Percentiles rank a stretch among this genome's conserved stretches.
These are phyloP conservation scores for Xenentodon cancila DNA, from an alignment of 2,797 vertebrate species.

Conservation along the genomic window DNA sequence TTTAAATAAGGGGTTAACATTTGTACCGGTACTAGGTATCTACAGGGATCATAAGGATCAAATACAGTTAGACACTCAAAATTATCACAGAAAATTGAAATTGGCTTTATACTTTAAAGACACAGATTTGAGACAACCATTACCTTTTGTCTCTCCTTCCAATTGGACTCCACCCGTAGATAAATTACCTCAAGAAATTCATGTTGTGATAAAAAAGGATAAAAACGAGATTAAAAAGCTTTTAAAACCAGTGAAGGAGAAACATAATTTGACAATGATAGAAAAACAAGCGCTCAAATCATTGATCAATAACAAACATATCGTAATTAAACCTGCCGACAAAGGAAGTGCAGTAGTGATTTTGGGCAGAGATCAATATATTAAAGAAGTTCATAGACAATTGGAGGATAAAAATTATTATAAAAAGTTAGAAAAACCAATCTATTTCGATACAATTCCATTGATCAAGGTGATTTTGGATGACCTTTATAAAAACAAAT, in stretches of 20 bases:
- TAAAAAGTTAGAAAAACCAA: slow-evolving; percentile 3
- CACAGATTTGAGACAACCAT: accelerated
- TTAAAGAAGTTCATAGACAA: background rate
- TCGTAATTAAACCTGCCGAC: too few species aligned
- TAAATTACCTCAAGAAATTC: background rate
- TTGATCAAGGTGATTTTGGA: accelerated
- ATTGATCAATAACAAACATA: background rate
- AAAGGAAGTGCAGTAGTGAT: background rate
- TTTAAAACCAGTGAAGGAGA: background rate
- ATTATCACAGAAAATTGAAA: too few species aligned
- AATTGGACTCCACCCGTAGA: background rate
- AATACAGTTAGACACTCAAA: background rate
- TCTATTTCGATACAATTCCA: background rate
- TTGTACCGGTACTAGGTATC: accelerated
- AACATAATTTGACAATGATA: accelerated
- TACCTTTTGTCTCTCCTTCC: background rate
- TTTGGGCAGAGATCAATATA: background rate
- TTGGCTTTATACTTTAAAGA: background rate
- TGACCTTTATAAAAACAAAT: background rate
- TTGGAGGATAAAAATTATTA: background rate
- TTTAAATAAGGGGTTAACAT: too few species aligned
- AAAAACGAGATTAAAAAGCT: too few species aligned
- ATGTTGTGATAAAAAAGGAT: background rate
- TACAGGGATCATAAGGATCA: background rate
- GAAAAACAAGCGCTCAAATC: accelerated